Evolutionary conservation across 2,797 vertebrate species (phyloP).

Genomic region (Macropodus opercularis): DNA sequence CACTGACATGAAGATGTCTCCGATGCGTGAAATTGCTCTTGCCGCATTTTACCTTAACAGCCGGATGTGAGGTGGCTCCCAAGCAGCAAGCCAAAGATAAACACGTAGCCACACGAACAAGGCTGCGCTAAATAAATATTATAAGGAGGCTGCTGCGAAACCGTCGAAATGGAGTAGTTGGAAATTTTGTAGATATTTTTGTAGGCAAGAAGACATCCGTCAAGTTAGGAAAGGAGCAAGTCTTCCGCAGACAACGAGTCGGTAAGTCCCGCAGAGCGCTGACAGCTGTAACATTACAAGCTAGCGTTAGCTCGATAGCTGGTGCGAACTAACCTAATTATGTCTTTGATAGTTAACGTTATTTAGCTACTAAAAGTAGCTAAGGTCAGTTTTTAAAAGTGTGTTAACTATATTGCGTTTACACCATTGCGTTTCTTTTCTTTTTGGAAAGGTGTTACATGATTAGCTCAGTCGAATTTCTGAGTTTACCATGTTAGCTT

Average conservation of each 20-base stretch:
- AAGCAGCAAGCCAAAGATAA: conserved; percentile 83
- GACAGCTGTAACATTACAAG: conserved; percentile 48
- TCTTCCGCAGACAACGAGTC: conserved; percentile 32
- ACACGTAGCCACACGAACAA: conserved; percentile 77
- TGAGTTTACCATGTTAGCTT: conserved; percentile 13
- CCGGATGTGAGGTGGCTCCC: conserved; percentile 94
- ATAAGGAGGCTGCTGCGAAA: background rate
- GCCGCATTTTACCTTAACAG: conserved; percentile 47
- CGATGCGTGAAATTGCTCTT: conserved; percentile 1
- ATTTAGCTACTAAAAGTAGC: background rate
- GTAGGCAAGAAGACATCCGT: conserved; percentile 23
- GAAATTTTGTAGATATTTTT: background rate
- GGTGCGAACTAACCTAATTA: conserved; percentile 41
- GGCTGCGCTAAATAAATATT: conserved; percentile 38
- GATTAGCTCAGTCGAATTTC: conserved; percentile 4
- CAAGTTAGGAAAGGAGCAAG: conserved; percentile 15
- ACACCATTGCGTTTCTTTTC: background rate
- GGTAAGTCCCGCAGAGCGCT: conserved; percentile 61
- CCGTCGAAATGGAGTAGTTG: conserved; percentile 55
- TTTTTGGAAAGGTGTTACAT: background rate
- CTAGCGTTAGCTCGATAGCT: conserved; percentile 54
- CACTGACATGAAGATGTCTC: background rate
- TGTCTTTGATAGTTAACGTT: background rate
- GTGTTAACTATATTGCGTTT: background rate
- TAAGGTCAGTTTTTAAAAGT: background rate